Evolutionary conservation across 53 echinoderm and acorn worm species (phyloP).

Genomic region (Luidia sarsii): DNA sequence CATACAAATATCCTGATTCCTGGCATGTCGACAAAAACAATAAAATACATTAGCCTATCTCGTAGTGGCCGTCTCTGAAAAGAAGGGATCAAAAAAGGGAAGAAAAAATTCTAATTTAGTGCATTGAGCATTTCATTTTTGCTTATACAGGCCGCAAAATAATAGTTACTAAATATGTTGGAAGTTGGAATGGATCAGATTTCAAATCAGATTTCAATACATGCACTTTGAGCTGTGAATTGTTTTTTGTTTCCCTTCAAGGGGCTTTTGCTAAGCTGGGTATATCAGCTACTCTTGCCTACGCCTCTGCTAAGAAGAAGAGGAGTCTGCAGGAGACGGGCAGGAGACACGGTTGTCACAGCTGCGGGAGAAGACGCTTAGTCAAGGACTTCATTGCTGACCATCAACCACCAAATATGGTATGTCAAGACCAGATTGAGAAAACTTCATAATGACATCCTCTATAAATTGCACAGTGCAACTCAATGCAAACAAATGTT

Average conservation of each 20-base stretch:
- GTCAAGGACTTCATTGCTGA: conserved; percentile 79
- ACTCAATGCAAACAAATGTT: neutral
- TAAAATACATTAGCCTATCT: no score
- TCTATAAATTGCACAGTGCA: neutral
- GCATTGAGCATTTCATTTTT: no score
- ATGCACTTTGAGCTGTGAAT: no score
- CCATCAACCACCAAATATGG: conserved; percentile 86
- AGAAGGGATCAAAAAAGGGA: no score
- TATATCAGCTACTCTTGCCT: conserved; percentile 66
- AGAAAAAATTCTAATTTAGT: no score
- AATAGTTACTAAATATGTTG: no score
- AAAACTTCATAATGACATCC: neutral
- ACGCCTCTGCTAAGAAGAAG: conserved; percentile 74
- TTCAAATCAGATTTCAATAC: no score
- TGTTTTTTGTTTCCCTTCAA: conserved; percentile 1
- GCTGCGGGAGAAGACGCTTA: conserved; percentile 69
- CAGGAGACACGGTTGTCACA: conserved; percentile 79
- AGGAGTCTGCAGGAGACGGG: conserved; percentile 53
- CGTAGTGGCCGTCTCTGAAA: no score
- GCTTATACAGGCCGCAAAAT: no score
- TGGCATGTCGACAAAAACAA: no score
- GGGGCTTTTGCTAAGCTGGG: conserved; percentile 80
- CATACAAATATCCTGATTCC: no score
- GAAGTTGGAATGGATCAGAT: no score
- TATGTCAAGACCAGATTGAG: conserved; percentile 21